Conservation (phyloP, 2,113 vertebrate genomes). For the Piaya cayana region DNA sequence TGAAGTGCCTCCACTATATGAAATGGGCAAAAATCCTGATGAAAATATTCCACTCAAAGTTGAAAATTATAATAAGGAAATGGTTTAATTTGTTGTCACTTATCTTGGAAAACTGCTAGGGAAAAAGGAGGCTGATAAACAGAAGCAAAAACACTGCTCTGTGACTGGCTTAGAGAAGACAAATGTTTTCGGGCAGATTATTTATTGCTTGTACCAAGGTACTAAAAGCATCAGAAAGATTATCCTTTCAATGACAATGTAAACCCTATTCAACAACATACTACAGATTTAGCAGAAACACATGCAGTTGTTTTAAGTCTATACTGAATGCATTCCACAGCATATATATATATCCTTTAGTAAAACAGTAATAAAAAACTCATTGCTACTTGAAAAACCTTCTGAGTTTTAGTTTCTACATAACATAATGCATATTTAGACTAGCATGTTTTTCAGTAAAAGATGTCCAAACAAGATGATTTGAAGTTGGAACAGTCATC, state of each 20-base stretch:
- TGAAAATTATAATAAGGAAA: not conserved
- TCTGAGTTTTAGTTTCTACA: slow-evolving; percentile 35
- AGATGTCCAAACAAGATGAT: slow-evolving; percentile 66
- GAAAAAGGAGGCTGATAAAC: not conserved
- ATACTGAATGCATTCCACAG: not conserved
- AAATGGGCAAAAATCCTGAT: not conserved
- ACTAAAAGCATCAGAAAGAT: slow-evolving; percentile 46
- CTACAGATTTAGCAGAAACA: slow-evolving; percentile 38
- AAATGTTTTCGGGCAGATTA: slow-evolving; percentile 4
- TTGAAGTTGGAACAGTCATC: slow-evolving; percentile 68
- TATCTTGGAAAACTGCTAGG: not conserved
- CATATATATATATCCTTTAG: slow-evolving; percentile 27
- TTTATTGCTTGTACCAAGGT: not conserved
- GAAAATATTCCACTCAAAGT: not conserved
- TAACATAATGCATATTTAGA: slow-evolving; percentile 66
- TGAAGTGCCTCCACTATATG: not conserved
- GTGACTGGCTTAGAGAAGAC: not conserved
- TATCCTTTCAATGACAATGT: slow-evolving; percentile 40
- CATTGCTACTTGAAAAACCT: slow-evolving; percentile 56
- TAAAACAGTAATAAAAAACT: slow-evolving; percentile 65
- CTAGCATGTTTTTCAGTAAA: slow-evolving; percentile 65
- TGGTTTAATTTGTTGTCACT: not conserved
- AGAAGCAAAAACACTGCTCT: not conserved
- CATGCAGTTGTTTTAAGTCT: slow-evolving; percentile 38
- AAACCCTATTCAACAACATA: slow-evolving; percentile 21